These are phyloP conservation scores for Cydia strobilella DNA, from an alignment of 1,140 invertebrate genomes.

Conservation along the genomic window DNA sequence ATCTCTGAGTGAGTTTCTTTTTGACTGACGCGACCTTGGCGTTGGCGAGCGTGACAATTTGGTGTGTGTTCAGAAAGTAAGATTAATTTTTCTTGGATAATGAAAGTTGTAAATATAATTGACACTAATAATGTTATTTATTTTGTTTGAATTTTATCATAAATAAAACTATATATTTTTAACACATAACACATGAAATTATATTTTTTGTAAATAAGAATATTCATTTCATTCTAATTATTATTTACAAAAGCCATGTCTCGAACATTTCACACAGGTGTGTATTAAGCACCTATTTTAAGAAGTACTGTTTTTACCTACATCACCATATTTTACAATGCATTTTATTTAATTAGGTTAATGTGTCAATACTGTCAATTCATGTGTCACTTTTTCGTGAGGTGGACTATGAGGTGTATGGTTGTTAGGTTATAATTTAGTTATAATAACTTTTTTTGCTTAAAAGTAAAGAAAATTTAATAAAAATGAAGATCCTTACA, in stretches of 20 bases:
- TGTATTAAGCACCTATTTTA: conserved; percentile 1
- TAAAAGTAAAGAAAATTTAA: conserved; percentile 36
- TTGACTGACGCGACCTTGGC: conserved; percentile 24
- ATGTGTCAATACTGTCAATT: neutral
- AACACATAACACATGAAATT: too few species aligned
- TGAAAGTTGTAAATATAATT: too few species aligned
- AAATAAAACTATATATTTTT: too few species aligned
- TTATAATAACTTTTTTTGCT: conserved; percentile 35
- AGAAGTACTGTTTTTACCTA: neutral
- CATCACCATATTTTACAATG: neutral
- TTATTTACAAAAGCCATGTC: neutral
- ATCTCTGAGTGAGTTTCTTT: neutral
- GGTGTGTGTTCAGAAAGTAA: neutral
- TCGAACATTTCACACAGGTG: neutral
- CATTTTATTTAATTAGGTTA: neutral
- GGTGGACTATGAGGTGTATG: conserved; percentile 35
- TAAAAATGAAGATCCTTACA: conserved; percentile 84
- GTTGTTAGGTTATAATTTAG: conserved; percentile 43
- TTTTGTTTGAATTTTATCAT: too few species aligned
- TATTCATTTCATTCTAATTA: too few species aligned
- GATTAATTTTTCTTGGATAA: neutral
- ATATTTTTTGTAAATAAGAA: too few species aligned
- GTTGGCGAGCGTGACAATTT: conserved; percentile 9
- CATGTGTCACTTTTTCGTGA: conserved; percentile 29
- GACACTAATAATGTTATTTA: too few species aligned